Conservation (phyloP, 2,797 vertebrate genomes). For the Furcifer pardalis region DNA sequence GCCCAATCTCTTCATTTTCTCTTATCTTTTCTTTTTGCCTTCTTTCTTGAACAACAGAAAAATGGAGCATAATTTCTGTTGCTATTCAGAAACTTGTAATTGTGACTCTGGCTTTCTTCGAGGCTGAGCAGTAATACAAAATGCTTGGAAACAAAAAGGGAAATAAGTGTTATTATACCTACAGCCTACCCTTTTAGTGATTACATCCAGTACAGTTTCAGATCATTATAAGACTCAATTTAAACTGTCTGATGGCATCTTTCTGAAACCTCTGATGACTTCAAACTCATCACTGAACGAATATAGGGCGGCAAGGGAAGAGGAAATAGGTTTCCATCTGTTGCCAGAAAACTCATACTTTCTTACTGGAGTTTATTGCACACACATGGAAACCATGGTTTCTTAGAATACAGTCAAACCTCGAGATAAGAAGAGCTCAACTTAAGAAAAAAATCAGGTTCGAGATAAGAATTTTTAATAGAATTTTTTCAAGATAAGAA, state of each 20-base stretch:
- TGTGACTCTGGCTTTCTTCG: conserved; percentile 6
- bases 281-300: neutral
- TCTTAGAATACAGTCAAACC: too few relatives aligned
- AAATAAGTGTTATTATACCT: neutral
- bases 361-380: neutral
- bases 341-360: neutral
- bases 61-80: neutral
- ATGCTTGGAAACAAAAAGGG: neutral
- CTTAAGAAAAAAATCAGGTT: too few relatives aligned
- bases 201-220: neutral
- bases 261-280: neutral
- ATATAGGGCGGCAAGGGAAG: neutral
- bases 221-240: neutral
- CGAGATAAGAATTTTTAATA: too few relatives aligned
- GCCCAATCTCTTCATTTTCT: neutral
- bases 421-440: too few relatives aligned
- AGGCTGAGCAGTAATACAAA: conserved; percentile 4
- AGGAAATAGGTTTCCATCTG: neutral
- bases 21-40: neutral
- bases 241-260: neutral
- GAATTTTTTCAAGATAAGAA: too few relatives aligned
- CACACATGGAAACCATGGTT: too few relatives aligned
- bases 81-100: conserved; percentile 14
- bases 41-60: neutral
- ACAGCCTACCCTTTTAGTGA: neutral